Conservation (phyloP, 1,140 invertebrate genomes). For the Euura saliciscinereae region DNA sequence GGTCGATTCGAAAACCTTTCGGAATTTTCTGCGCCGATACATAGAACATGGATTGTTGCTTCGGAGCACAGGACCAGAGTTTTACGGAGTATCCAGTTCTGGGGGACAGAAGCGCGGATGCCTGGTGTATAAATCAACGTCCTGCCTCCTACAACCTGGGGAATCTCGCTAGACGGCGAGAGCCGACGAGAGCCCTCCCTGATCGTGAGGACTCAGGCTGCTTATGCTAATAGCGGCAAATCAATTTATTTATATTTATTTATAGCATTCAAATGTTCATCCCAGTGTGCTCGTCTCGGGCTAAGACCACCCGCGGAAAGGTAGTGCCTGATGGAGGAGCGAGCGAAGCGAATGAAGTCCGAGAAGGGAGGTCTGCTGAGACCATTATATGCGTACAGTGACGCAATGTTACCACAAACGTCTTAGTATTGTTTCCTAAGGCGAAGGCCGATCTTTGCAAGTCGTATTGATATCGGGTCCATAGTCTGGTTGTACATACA, state of each 20-base stretch:
- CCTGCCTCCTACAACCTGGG: neutral
- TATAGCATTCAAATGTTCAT: slow-evolving; percentile 4
- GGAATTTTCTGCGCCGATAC: too few species aligned
- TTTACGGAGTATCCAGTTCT: neutral
- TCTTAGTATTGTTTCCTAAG: neutral
- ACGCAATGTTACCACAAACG: neutral
- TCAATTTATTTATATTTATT: slow-evolving; percentile 8
- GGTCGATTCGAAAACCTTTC: too few species aligned
- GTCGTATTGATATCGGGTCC: neutral
- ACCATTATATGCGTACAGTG: neutral
- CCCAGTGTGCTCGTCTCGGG: neutral
- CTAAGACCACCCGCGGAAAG: neutral
- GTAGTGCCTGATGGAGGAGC: neutral
- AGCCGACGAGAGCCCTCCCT: neutral
- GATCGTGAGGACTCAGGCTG: neutral
- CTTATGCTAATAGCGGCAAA: slow-evolving; percentile 5
- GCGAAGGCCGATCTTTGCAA: neutral
- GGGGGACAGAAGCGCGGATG: neutral
- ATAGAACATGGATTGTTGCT: neutral
- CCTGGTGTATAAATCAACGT: slow-evolving; percentile 4
- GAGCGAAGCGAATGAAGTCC: neutral
- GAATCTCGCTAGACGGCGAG: neutral
- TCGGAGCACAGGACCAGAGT: neutral
- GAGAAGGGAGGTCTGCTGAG: neutral
- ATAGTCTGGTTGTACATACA: neutral